phyloP scores from a whole-genome alignment of 2,888 invertebrate genomes.

The Tortrix viridana region DNA sequence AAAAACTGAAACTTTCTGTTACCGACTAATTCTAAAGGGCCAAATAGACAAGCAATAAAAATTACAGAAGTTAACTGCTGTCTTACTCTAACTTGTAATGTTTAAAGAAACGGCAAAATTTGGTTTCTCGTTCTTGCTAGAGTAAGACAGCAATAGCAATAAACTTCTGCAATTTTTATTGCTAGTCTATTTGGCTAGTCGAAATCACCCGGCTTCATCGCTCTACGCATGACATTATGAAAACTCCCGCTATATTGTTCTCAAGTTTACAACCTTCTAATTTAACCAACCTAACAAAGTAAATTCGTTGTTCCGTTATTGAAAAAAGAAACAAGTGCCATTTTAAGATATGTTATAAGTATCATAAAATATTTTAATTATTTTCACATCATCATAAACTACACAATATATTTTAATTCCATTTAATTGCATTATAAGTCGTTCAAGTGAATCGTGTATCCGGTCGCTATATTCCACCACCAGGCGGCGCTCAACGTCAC shows the following conservation, averaged over 20 bases:
- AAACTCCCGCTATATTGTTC: slow-evolving; percentile 57
- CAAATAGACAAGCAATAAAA: too few species aligned
- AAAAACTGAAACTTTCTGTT: too few species aligned
- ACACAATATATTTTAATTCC: background rate
- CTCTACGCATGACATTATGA: slow-evolving; percentile 42
- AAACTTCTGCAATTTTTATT: too few species aligned
- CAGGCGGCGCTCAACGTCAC: slow-evolving; percentile 80
- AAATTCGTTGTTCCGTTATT: slow-evolving; percentile 8
- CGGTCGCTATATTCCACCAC: slow-evolving; percentile 65
- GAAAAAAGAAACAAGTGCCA: background rate
- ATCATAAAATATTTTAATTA: background rate
- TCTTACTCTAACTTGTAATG: too few species aligned
- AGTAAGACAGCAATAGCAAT: too few species aligned
- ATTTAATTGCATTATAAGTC: slow-evolving; percentile 38
- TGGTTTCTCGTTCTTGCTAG: too few species aligned
- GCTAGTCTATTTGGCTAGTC: too few species aligned
- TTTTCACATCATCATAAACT: background rate
- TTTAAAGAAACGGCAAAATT: too few species aligned
- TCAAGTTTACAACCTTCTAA: slow-evolving; percentile 51
- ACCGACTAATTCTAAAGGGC: too few species aligned
- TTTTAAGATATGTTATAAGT: background rate
- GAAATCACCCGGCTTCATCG: slow-evolving; percentile 24
- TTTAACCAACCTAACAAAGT: slow-evolving; percentile 53
- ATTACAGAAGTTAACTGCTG: too few species aligned
- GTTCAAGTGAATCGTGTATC: slow-evolving; percentile 60